These are phyloP conservation scores for Proterorhinus semilunaris DNA, from an alignment of 2,113 vertebrate genomes.

Conservation along the genomic window DNA sequence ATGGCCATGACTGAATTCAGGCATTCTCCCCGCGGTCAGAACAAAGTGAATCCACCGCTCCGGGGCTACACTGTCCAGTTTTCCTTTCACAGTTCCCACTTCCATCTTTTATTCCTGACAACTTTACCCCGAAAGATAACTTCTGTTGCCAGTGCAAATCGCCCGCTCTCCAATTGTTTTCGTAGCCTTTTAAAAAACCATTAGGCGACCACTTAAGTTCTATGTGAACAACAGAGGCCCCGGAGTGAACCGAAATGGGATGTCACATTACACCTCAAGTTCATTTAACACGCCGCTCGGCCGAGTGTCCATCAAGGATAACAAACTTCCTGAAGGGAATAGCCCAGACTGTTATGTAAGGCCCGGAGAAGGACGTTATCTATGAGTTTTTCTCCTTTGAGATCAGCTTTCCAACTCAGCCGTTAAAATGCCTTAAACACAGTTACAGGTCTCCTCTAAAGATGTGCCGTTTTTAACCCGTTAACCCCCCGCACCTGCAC, in stretches of 20 bases:
- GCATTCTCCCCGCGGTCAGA: too few relatives aligned
- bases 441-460: not conserved
- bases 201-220: constrained; percentile 4
- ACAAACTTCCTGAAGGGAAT: constrained; percentile 11
- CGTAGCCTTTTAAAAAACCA: constrained; percentile 1
- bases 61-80: not conserved
- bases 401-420: not conserved
- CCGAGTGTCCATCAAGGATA: constrained; percentile 8
- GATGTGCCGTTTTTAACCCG: not conserved
- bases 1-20: too few relatives aligned
- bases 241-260: not conserved
- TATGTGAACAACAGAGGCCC: not conserved
- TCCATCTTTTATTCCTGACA: not conserved
- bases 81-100: not conserved
- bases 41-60: not conserved
- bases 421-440: not conserved
- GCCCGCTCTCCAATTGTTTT: not conserved
- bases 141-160: not conserved
- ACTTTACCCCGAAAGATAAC: not conserved
- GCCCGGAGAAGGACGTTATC: not conserved
- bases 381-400: not conserved
- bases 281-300: constrained; percentile 7
- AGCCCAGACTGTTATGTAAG: constrained; percentile 1
- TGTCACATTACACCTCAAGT: constrained; percentile 2
- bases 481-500: too few relatives aligned